A percentile compares a stretch with the other conserved stretches of the same genome.
Conservation (phyloP, 2,797 vertebrate species). For the Momotus momota region DNA sequence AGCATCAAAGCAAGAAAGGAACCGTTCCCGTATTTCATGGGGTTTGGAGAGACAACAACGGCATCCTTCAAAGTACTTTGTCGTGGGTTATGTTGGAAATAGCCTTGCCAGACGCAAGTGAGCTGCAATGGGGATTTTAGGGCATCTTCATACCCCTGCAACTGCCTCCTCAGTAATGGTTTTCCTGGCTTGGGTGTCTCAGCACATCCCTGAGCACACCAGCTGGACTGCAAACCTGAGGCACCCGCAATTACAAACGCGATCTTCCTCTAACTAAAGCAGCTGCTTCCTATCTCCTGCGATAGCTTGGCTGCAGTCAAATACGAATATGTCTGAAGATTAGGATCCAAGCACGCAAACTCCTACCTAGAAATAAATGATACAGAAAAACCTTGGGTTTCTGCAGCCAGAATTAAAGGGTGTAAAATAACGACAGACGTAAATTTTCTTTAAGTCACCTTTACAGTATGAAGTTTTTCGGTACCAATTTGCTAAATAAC, state of each 20-base stretch:
- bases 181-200: not conserved
- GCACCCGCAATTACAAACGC: fast-evolving
- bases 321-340: not conserved
- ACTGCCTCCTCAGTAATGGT: not conserved
- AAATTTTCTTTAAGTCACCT: not conserved
- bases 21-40: fast-evolving
- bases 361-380: not conserved
- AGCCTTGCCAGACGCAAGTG: fast-evolving
- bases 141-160: not conserved
- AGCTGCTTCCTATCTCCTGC: not conserved
- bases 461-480: not conserved
- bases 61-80: not conserved
- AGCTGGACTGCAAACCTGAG: not conserved
- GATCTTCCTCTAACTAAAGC: not conserved
- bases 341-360: not conserved
- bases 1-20: fast-evolving
- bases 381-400: not conserved
- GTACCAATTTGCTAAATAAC: not conserved
- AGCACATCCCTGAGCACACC: not conserved
- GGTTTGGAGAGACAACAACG: not conserved
- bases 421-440: fast-evolving
- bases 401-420: not conserved
- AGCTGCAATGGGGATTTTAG: not conserved
- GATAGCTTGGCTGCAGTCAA: not conserved
- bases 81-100: fast-evolving